Base-by-base conservation (phyloP, 1,140 invertebrate species). In the Aphidius gifuensis region DNA sequence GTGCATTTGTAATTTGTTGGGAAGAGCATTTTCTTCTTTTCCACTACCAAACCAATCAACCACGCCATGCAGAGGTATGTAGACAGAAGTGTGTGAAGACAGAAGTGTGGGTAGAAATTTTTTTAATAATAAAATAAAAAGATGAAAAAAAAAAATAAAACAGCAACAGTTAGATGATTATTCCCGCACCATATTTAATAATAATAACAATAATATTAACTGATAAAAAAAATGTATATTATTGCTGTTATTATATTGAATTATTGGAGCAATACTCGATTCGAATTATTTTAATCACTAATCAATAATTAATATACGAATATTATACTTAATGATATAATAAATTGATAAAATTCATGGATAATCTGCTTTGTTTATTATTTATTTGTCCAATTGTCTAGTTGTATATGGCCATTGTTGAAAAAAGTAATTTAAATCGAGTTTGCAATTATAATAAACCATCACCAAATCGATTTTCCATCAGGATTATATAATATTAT, bases 21-120 rank as follows among this genome's bases (percentile, higher is more conserved):
- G 83, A 82, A 86, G 84, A 83, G 83, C 85, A 86, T 85, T 87
- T 81, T 87, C 85, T 82, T 86, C 84, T 80, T 85, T 85, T 83
- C 85, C 85, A 85, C 85, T 87, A 86, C 81, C 82, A 83, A 80
- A 80, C 78, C 75, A 79, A 32, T 32, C 23, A 32, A 80, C 77
- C 76, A 81, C 76, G 82, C 83, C 84, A 85, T 85, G 84, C 84
- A 85, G 85, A 78, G 82, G 80, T 85, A 83, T 84, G 83, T 83
- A 83, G 78, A 80, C 75, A 82, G 16, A 16, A 16, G 16, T 16
- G 75, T 80, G 77, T 32, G 23, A 79, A 81, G 77, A 78, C 76
- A 80, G 76, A 79, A 75, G 78, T 80, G 74, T 80, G 74, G 77
- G 76, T 80, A 80, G 77, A 76, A 77, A 75, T 75, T 79, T 80